phyloP scores from a whole-genome alignment of 2,888 invertebrate species.

The Lepidonotus clava region DNA sequence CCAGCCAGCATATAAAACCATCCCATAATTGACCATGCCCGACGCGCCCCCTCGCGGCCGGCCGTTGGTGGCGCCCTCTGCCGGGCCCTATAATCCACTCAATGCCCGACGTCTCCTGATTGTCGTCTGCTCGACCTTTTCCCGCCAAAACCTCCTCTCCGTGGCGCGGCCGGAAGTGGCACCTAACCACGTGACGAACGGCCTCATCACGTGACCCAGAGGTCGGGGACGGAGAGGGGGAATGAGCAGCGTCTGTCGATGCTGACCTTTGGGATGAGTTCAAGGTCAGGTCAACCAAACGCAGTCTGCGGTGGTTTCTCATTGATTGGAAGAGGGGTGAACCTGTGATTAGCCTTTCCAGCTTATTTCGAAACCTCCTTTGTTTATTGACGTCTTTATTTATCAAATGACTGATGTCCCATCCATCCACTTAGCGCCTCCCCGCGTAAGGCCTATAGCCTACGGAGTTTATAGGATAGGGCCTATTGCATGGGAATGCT shows the following conservation, averaged over 20 bases:
- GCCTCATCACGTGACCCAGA: neutral
- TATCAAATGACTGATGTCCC: too few relatives aligned
- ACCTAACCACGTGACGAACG: neutral
- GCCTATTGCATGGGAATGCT: too few relatives aligned
- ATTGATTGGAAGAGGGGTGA: too few relatives aligned
- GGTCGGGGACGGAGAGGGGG: neutral
- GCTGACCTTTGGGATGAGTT: neutral
- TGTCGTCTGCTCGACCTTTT: neutral
- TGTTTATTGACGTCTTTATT: too few relatives aligned
- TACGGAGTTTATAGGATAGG: too few relatives aligned
- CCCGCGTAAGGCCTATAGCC: too few relatives aligned
- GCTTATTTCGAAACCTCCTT: too few relatives aligned
- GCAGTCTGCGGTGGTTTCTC: too few relatives aligned
- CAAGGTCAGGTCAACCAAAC: neutral
- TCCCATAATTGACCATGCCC: neutral
- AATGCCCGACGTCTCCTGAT: neutral
- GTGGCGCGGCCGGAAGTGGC: neutral
- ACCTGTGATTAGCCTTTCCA: too few relatives aligned
- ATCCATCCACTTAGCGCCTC: too few relatives aligned
- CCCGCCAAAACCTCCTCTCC: neutral
- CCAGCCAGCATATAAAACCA: neutral
- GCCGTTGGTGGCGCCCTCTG: too few relatives aligned
- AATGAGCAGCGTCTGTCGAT: neutral
- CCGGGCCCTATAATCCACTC: neutral
- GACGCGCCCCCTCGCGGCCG: too few relatives aligned